phyloP scores from a whole-genome alignment of 2,888 invertebrate species.

The Neoaliturus tenellus region DNA sequence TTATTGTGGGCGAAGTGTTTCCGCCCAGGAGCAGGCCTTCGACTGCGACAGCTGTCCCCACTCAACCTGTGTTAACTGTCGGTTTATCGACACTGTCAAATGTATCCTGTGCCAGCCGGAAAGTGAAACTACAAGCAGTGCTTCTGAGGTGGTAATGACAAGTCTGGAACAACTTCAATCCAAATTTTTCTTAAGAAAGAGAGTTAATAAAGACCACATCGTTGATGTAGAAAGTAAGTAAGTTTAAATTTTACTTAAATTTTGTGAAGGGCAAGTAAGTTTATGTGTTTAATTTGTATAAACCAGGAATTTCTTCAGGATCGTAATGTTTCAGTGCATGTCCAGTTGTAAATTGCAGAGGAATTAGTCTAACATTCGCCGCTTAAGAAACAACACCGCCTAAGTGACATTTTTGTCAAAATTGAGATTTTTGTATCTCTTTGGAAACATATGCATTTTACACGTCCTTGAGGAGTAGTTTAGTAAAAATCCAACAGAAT shows the following conservation, averaged over 20 bases:
- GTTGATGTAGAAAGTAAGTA: slow-evolving; percentile 43
- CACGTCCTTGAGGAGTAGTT: too few relatives aligned
- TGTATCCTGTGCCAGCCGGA: slow-evolving; percentile 12
- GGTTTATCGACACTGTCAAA: not conserved
- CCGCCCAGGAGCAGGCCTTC: not conserved
- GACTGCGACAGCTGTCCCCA: slow-evolving; percentile 34
- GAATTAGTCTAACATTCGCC: not conserved
- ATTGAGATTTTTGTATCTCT: too few relatives aligned
- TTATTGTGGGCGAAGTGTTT: not conserved
- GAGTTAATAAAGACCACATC: slow-evolving; percentile 20
- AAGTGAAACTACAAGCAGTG: not conserved
- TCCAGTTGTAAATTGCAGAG: not conserved
- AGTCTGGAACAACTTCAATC: not conserved
- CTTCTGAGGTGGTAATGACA: not conserved
- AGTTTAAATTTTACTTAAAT: not conserved
- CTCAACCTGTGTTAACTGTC: slow-evolving; percentile 1
- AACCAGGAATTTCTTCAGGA: too few relatives aligned
- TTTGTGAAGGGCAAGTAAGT: too few relatives aligned
- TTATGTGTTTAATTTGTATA: not conserved
- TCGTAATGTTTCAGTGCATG: not conserved
- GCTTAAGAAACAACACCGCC: not conserved
- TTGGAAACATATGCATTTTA: too few relatives aligned
- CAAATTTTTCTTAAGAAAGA: not conserved
- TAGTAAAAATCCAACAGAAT: too few relatives aligned
- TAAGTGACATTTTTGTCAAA: too few relatives aligned